Conservation (phyloP, 2,113 vertebrate genomes). For the Oncorhynchus tshawytscha region DNA sequence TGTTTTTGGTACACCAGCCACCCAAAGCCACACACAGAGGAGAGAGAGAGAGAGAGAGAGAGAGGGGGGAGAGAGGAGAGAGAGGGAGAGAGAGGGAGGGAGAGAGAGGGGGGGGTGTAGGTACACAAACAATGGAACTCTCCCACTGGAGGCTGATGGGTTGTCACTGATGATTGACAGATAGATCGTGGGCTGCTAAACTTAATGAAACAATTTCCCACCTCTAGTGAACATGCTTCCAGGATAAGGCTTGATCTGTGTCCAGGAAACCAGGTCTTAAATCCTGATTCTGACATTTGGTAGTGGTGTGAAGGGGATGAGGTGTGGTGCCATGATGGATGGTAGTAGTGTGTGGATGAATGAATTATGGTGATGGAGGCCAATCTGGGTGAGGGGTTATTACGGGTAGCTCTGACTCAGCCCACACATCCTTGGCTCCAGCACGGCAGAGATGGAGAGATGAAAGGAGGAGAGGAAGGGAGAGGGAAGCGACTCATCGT, state of each 20-base stretch:
- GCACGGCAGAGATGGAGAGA: slow-evolving; percentile 33
- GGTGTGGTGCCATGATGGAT: neutral
- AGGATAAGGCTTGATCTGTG: too few species aligned
- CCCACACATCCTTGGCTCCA: neutral
- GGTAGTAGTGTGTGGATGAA: neutral
- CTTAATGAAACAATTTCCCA: neutral
- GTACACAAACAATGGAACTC: slow-evolving; percentile 3
- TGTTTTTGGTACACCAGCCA: slow-evolving; percentile 1
- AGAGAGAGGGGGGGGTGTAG: slow-evolving; percentile 1
- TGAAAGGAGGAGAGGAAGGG: slow-evolving; percentile 28
- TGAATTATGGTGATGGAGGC: neutral
- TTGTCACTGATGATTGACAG: slow-evolving; percentile 10
- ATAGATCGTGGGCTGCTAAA: neutral
- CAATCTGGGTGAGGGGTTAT: slow-evolving; percentile 31
- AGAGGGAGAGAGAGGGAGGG: too few species aligned
- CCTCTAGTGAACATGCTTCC: too few species aligned
- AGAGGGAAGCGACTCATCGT: slow-evolving; percentile 37
- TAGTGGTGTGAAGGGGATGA: slow-evolving; percentile 4
- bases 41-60: too few species aligned
- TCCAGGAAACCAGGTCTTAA: too few species aligned
- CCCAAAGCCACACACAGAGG: slow-evolving; percentile 5
- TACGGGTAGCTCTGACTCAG: slow-evolving; percentile 42
- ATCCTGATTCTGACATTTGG: neutral
- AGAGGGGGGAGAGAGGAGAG: too few species aligned
- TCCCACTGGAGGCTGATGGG: slow-evolving; percentile 1